Evolutionary conservation across 92 coral and sea anemone species (phyloP).

Genomic region (Diadumene lineata): DNA sequence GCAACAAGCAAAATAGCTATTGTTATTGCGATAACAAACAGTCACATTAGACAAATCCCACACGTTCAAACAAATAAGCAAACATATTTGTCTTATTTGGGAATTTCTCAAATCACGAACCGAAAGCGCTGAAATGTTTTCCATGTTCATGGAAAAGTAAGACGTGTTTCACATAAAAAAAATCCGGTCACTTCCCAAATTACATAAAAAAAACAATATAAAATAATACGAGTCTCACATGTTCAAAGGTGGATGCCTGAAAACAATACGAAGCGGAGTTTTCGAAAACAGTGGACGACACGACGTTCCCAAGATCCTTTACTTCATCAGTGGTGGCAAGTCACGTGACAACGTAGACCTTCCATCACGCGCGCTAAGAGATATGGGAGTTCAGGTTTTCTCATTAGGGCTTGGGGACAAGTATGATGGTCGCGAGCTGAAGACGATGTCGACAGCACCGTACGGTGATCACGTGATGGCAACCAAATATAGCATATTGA

Average conservation of each 20-base stretch:
- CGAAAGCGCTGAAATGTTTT: no score
- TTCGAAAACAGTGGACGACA: constrained; percentile 77
- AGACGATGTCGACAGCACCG: constrained; percentile 78
- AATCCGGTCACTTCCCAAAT: no score
- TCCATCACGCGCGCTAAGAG: constrained; percentile 70
- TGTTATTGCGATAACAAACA: no score
- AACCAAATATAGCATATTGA: constrained; percentile 57
- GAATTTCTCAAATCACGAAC: no score
- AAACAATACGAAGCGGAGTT: constrained; percentile 59
- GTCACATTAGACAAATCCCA: no score
- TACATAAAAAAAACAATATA: no score
- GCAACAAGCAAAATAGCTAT: no score
- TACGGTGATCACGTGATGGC: constrained; percentile 70
- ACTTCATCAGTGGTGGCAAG: constrained; percentile 59
- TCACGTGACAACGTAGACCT: constrained; percentile 58
- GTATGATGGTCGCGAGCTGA: constrained; percentile 61
- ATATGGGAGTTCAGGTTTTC: constrained; percentile 69
- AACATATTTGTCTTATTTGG: no score
- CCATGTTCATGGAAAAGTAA: no score
- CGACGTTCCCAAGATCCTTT: constrained; percentile 72
- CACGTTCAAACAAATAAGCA: no score
- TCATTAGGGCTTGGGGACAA: constrained; percentile 74
- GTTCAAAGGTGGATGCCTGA: constrained; percentile 75
- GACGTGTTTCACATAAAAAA: no score
- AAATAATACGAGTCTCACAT: no score